These are phyloP conservation scores for Argyresthia goedartella DNA, from an alignment of 2,888 invertebrate genomes.

Conservation along the genomic window DNA sequence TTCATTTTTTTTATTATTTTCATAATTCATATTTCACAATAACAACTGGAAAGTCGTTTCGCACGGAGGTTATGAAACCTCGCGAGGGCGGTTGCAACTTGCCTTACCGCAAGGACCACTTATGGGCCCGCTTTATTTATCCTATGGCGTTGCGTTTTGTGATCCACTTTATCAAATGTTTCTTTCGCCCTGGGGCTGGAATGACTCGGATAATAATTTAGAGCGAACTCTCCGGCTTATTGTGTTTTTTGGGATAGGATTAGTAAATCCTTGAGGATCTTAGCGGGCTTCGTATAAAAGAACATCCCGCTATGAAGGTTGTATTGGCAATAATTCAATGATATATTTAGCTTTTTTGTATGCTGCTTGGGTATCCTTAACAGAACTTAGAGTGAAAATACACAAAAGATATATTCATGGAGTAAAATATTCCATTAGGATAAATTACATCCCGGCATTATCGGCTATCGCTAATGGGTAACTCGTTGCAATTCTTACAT, in stretches of 20 bases:
- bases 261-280: constrained; percentile 40
- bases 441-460: too few relatives aligned
- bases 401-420: too few relatives aligned
- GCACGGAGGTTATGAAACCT: constrained; percentile 66
- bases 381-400: not conserved
- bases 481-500: too few relatives aligned
- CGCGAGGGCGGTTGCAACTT: constrained; percentile 30
- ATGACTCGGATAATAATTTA: constrained; percentile 60
- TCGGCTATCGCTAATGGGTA: too few relatives aligned
- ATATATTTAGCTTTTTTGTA: constrained; percentile 14
- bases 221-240: constrained; percentile 51
- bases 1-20: constrained; percentile 63
- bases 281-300: constrained; percentile 35
- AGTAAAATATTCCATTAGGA: too few relatives aligned
- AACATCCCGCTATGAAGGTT: constrained; percentile 26
- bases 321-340: constrained; percentile 1
- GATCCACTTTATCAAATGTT: constrained; percentile 66
- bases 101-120: constrained; percentile 64
- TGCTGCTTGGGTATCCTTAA: not conserved
- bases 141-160: constrained; percentile 56
- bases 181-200: constrained; percentile 52
- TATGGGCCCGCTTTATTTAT: constrained; percentile 60
- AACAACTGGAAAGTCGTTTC: constrained; percentile 68
- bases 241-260: constrained; percentile 61
- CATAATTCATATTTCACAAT: constrained; percentile 69